Base-by-base conservation (phyloP, 2,113 vertebrate species). In the Macquaria ambigua region DNA sequence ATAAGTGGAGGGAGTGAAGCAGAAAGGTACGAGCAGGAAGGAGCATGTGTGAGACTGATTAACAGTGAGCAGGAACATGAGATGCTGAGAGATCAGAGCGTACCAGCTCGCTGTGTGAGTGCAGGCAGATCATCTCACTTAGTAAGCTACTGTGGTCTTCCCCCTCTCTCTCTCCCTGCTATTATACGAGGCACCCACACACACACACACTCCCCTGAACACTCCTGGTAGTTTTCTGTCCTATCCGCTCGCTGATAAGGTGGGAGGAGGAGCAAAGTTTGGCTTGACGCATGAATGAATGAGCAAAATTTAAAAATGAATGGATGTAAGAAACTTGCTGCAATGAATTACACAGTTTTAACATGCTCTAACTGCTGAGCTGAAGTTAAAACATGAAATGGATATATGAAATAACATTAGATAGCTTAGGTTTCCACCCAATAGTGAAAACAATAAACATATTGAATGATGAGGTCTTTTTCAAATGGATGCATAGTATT, bases 131-230 rank as follows among this genome's bases (percentile, higher is more conserved):
- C 85, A 82, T 86, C 34, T 34, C 82, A 67, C 85, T 85, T 79
- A 18, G 71, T 28, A 63, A 62, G 87, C 72, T 39, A 11, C 82
- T 63, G 78, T 74, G 74, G 61, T 81, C 73, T 46, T 39, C 8
- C 48, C 21, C 46, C 70, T 50, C 85, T 43, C 74, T 50, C 25
- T 53, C 77, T 48, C 48, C 74, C 73, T n/a, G 52, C 71, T 90
- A 11, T 88, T 91, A 89, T 90, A 94, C 55, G 68, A 39, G 52
- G 6, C 76, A 76, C 77, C 75, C 53, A 85, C 25, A 72, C 74
- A 66, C 61, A 66, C n/a, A 43, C 28, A 5, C 64, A 68, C 37
- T 23, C 39, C 34, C 31, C 34, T 12, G 21, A 66, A n/a, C 67
- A 67, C 66, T 69, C 39, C 43, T 48, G 64, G 41, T 31, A 28